phyloP scores from a whole-genome alignment of 2,113 vertebrate genomes.

The Cichladusa arquata region DNA sequence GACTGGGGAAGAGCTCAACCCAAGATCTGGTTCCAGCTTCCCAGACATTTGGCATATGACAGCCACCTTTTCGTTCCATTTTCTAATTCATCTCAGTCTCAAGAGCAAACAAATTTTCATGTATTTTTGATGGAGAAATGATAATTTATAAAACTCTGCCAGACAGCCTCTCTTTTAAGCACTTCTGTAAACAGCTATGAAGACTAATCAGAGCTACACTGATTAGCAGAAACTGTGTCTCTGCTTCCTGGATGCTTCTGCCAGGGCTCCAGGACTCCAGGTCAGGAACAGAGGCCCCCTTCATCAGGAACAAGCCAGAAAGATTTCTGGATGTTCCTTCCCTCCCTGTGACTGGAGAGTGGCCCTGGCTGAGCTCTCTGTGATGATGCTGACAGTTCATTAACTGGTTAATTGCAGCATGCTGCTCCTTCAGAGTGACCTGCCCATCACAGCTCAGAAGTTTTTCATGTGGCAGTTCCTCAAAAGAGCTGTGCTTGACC shows the following conservation, averaged over 20 bases:
- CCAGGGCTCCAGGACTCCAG: rapidly evolving
- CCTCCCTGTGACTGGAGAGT: neutral
- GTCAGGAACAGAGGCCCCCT: neutral
- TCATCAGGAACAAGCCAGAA: neutral
- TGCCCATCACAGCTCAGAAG: neutral
- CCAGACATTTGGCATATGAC: neutral
- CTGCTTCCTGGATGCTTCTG: neutral
- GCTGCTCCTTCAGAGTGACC: neutral
- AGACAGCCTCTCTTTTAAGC: neutral
- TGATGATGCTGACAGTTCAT: neutral
- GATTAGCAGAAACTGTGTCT: neutral
- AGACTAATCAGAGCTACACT: neutral
- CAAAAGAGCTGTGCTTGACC: neutral
- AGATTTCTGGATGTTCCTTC: neutral
- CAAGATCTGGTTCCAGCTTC: neutral
- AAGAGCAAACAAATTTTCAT: neutral
- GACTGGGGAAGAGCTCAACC: neutral
- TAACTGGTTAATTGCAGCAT: neutral
- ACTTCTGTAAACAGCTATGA: neutral
- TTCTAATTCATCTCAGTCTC: neutral
- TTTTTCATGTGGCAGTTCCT: neutral
- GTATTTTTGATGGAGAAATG: neutral
- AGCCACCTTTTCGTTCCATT: neutral
- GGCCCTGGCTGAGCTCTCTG: neutral
- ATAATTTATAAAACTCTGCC: neutral